Evolutionary conservation across 1,140 invertebrate species (phyloP), one percentile per base, ranked within the genome.

Genomic region (Drosophila virilis): DNA sequence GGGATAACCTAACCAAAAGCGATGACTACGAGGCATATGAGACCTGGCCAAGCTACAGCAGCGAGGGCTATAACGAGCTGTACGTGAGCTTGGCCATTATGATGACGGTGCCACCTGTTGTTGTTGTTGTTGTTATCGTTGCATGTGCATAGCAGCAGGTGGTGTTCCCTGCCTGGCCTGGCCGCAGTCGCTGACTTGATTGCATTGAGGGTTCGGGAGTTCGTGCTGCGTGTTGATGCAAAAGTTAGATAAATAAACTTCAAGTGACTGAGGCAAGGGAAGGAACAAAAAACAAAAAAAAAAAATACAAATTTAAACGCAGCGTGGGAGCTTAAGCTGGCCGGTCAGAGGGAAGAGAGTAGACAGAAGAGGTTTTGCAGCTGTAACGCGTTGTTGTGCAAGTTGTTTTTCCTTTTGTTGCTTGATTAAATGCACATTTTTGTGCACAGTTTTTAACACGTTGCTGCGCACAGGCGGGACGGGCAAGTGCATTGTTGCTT

Each of bases 161-260:
- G 83, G 82, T 68, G 54, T 61, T 46, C 17, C 70, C 59, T 83
- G 77, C 28, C 37, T 58, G 55, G 77, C 37, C 37, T 58, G 55
- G 42, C 46, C 57, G 57, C 71, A 48, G 65, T 77, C 62, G 54
- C 17, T 43, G 54, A 57, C 46, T 69, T 65, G 80, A 88, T 89
- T 83, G 80, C 83, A 77, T 68, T 32, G 50, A 50, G 51, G 35
- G 83, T 78, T 67, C 22, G 10, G 46, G 7, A 32, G n/a, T 58
- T 59, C 59, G 43, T 54, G 62, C 83, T 83, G 78, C 83, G 83
- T 88, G 83, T 83, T 89, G 83, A 88, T 88, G 80, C 78, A 77
- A 83, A 88, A 83, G 79, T 83, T 77, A 88, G 83, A 88, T 88
- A 89, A 88, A 88, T 83, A 88, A 89, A 89, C 72, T 88, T 89